Evolutionary conservation across 1,140 invertebrate species (phyloP).

Genomic region (Coptotermes formosanus): DNA sequence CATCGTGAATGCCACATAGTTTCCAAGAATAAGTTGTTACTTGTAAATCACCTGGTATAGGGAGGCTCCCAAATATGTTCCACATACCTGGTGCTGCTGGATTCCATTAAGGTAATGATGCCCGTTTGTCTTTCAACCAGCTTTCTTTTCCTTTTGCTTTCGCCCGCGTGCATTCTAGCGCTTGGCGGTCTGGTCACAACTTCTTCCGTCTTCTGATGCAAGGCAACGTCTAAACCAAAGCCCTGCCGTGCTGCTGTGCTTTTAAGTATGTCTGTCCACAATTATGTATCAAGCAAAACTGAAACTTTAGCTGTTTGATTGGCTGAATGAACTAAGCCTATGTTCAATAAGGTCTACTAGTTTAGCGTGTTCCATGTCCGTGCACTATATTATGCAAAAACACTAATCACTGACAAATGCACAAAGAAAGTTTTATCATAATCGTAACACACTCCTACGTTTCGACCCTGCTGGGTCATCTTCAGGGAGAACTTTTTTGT

Average conservation of each 20-base stretch:
- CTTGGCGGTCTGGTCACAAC: neutral
- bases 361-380: too few relatives aligned
- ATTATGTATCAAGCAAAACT: neutral
- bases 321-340: too few relatives aligned
- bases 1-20: neutral
- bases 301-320: too few relatives aligned
- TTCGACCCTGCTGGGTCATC: too few relatives aligned
- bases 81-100: neutral
- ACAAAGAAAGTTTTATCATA: too few relatives aligned
- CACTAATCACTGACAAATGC: too few relatives aligned
- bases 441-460: too few relatives aligned
- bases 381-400: too few relatives aligned
- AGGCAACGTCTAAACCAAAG: too few relatives aligned
- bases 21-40: neutral
- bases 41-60: neutral
- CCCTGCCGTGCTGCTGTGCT: too few relatives aligned
- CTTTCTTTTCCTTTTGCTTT: neutral
- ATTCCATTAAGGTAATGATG: slow-evolving; percentile 5
- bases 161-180: neutral
- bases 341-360: too few relatives aligned
- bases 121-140: neutral
- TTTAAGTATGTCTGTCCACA: neutral
- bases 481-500: too few relatives aligned
- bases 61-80: neutral
- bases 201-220: neutral